Conservation (phyloP, 2,113 vertebrate species). For the Sigmodon hispidus region DNA sequence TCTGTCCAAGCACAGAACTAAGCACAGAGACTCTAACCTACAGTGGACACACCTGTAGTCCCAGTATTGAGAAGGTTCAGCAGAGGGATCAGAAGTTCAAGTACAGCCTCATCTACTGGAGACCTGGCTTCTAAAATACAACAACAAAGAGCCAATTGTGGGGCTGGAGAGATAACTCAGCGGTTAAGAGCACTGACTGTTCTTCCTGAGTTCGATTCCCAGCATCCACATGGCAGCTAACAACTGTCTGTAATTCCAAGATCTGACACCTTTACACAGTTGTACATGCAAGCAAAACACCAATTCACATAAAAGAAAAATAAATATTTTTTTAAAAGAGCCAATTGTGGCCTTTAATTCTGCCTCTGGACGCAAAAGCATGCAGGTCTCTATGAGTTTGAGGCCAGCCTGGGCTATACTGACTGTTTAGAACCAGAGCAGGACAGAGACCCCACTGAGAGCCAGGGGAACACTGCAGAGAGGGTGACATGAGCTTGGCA, state of each 20-base stretch:
- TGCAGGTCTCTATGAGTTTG: not conserved
- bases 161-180: no score
- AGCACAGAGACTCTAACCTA: not conserved
- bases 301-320: not conserved
- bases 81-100: not conserved
- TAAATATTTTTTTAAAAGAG: not conserved
- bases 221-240: no score
- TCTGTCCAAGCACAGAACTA: not conserved
- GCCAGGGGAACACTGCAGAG: not conserved
- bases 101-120: not conserved
- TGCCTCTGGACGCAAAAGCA: not conserved
- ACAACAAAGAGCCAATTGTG: not conserved
- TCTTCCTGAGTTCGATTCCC: no score
- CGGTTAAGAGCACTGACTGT: no score
- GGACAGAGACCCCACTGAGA: not conserved
- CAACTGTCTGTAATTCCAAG: no score
- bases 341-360: not conserved
- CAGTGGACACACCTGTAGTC: not conserved
- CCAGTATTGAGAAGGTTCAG: not conserved
- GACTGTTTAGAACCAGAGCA: not conserved
- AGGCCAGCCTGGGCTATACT: not conserved
- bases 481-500: constrained; percentile 39
- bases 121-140: not conserved
- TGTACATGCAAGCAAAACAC: no score
- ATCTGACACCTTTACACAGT: no score